Conservation (phyloP, 2,113 vertebrate genomes). For the Herpailurus yagouaroundi region DNA sequence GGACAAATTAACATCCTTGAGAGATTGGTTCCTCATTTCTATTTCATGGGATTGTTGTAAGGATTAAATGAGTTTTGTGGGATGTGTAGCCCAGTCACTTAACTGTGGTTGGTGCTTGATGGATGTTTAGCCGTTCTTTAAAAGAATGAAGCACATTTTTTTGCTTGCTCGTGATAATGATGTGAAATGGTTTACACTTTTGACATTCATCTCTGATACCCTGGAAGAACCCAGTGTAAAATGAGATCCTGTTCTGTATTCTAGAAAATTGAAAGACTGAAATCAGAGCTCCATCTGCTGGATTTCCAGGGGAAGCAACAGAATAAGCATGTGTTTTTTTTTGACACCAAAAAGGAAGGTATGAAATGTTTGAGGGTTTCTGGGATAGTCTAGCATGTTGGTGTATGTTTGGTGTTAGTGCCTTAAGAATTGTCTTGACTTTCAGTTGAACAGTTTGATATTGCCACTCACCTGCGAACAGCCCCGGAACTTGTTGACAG, state of each 20-base stretch:
- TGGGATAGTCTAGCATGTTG: background rate
- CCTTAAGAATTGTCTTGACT: constrained; percentile 48
- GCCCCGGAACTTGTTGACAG: constrained; percentile 91
- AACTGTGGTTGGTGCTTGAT: background rate
- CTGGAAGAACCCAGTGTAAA: constrained; percentile 4
- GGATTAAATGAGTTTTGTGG: constrained; percentile 2
- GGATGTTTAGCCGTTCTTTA: background rate
- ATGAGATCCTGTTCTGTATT: constrained; percentile 25
- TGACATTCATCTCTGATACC: constrained; percentile 34
- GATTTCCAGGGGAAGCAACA: constrained; percentile 89
- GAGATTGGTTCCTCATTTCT: constrained; percentile 24
- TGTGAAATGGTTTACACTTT: constrained; percentile 39
- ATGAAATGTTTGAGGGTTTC: constrained; percentile 25
- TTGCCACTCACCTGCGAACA: constrained; percentile 91
- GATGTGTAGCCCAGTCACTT: background rate
- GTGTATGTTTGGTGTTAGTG: background rate
- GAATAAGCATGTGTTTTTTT: constrained; percentile 93
- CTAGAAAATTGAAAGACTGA: constrained; percentile 98
- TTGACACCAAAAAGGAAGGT: constrained; percentile 93
- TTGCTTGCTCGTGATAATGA: background rate
- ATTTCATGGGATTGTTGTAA: background rate
- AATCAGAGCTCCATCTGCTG: constrained; percentile 96
- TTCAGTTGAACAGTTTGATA: constrained; percentile 91
- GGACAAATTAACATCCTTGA: background rate
- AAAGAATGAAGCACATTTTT: constrained; percentile 17